Evolutionary conservation across 2,797 vertebrate species (phyloP).

Genomic region (Anolis apletophallus): DNA sequence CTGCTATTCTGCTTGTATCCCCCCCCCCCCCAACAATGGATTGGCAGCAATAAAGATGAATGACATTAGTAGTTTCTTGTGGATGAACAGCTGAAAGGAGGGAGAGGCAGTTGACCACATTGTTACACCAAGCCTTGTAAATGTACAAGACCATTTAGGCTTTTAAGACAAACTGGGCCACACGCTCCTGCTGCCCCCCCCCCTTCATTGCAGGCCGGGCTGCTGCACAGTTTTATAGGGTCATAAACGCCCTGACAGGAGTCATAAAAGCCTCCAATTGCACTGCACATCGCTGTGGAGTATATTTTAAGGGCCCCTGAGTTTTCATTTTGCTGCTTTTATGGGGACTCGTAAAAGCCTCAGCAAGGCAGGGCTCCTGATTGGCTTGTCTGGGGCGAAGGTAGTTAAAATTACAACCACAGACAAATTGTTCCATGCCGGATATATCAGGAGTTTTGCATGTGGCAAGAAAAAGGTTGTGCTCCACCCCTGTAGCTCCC

Average conservation of each 20-base stretch:
- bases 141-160: constrained; percentile 80
- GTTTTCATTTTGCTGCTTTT: constrained; percentile 89
- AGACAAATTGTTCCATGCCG: constrained; percentile 84
- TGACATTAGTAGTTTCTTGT: neutral
- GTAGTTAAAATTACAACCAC: constrained; percentile 86
- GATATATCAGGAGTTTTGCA: constrained; percentile 79
- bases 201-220: constrained; percentile 75
- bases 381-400: constrained; percentile 81
- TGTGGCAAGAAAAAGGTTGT: constrained; percentile 51
- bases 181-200: constrained; percentile 71
- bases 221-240: constrained; percentile 83
- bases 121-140: constrained; percentile 74
- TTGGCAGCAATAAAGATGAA: neutral
- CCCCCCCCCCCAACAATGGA: neutral
- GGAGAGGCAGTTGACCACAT: constrained; percentile 32
- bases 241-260: constrained; percentile 86
- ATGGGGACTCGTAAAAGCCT: constrained; percentile 83
- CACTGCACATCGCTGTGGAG: constrained; percentile 82
- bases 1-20: neutral
- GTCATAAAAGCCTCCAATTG: constrained; percentile 86
- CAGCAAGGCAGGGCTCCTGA: constrained; percentile 74
- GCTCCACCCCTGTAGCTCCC: neutral
- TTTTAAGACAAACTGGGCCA: constrained; percentile 78
- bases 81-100: constrained; percentile 13
- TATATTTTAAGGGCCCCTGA: constrained; percentile 88